Percentiles rank a stretch among this genome's conserved stretches.
Evolutionary conservation across 2,113 vertebrate genomes (phyloP).

Genomic region (Phylloscopus whistleri): DNA sequence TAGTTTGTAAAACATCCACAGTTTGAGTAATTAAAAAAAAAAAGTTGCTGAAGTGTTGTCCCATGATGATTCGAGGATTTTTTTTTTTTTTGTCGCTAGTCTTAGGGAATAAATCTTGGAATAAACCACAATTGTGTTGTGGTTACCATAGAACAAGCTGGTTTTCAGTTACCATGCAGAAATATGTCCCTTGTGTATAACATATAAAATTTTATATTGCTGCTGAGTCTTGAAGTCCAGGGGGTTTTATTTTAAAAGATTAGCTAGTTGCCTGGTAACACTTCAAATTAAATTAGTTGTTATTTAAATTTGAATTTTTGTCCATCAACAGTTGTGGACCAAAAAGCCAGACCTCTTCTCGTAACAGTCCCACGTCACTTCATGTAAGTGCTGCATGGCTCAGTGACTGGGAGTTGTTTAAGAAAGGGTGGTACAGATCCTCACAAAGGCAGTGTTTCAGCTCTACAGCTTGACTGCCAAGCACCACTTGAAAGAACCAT

Average conservation of each 20-base stretch:
- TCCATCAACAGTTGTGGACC: neutral
- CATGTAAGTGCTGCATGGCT: neutral
- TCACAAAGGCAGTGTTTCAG: slow-evolving; percentile 2
- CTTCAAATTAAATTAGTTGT: neutral
- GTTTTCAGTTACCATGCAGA: neutral
- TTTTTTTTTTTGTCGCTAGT: neutral
- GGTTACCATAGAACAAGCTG: neutral
- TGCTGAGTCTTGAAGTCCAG: neutral
- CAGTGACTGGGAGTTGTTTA: neutral
- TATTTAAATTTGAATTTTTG: neutral
- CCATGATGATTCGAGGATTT: neutral
- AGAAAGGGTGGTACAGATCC: neutral
- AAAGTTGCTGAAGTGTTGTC: neutral
- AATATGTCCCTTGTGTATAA: neutral
- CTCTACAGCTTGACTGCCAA: neutral
- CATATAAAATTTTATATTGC: neutral
- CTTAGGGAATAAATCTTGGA: neutral
- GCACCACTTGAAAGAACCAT: slow-evolving; percentile 21
- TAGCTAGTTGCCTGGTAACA: neutral
- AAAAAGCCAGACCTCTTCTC: neutral
- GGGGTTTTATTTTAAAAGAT: neutral
- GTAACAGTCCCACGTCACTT: neutral
- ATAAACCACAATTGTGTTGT: neutral
- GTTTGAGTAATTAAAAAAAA: neutral
- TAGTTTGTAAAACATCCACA: neutral